Evolutionary conservation across 2,113 vertebrate species (phyloP).

Genomic region (Phyllostomus hastatus): DNA sequence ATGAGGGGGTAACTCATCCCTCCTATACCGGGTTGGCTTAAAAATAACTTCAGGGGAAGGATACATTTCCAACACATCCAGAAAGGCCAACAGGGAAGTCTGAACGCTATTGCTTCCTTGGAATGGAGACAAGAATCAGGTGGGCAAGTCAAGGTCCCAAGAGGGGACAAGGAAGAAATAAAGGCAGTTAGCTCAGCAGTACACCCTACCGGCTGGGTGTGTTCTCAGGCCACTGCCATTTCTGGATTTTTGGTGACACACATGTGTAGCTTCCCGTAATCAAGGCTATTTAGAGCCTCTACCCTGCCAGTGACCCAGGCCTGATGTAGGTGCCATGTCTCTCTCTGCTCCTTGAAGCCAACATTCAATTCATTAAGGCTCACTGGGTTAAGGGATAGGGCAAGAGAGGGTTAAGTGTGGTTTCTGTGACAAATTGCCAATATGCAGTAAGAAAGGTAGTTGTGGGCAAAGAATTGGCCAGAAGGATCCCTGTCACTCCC

Average conservation of each 20-base stretch:
- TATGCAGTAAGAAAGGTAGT: background rate
- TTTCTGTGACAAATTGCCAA: background rate
- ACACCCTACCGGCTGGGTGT: conserved; percentile 18
- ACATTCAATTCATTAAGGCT: conserved; percentile 51
- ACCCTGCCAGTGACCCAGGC: conserved; percentile 39
- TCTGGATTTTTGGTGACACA: conserved; percentile 30
- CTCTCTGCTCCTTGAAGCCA: background rate
- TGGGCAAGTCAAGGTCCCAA: background rate
- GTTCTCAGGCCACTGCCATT: background rate
- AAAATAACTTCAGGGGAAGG: background rate
- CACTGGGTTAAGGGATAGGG: background rate
- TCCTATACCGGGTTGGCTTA: background rate
- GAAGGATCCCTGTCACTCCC: background rate
- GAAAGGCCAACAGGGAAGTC: background rate
- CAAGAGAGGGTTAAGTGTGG: background rate
- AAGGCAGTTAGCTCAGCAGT: background rate
- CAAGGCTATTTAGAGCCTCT: conserved; percentile 15
- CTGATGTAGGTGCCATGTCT: background rate
- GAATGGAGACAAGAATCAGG: background rate
- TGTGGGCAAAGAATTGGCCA: background rate
- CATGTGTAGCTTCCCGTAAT: background rate
- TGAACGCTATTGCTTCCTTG: background rate
- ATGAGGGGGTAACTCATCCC: background rate
- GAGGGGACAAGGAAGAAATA: background rate
- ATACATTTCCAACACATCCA: background rate